Base-by-base conservation (phyloP, 2,113 vertebrate genomes). In the Colistium nudipinnis region DNA sequence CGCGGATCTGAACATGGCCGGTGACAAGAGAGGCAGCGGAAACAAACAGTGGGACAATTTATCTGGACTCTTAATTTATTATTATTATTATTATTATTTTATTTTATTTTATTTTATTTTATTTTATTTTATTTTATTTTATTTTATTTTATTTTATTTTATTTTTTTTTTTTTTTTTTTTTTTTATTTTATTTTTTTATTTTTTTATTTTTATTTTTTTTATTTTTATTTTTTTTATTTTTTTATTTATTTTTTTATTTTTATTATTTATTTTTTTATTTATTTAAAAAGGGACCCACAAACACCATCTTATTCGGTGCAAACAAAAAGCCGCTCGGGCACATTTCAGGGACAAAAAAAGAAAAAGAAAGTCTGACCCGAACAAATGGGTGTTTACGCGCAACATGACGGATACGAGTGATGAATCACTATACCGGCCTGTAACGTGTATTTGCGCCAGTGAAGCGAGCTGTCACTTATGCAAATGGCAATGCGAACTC, bases 1-100 rank as follows among this genome's bases (percentile, higher is more conserved):
- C 71, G 5, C 97, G 95, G 76, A 99, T 96, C 97, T 94, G 63
- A 30, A 68, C 9, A 78, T 57, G 8, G 22, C 24, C 71, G 60
- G 17, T 1, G 35, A 51, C 3, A 54, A n/a, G 39, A 11, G 8
- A 68, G 16, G 6, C 44, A 75, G 69, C 41, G 69, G 49, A 76
- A n/a, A 28, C 59, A 61, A 60, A 53, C n/a, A 63, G 27, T 20
- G 4, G 31, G 4, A 22, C 19, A 27, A 13, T 33, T 63, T 5
- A 39, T 27, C 30, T 43, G 4, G 7, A 20, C 53, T 1, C 4
- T 28, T 56, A n/a, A n/a, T n/a, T n/a, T n/a, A n/a, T n/a, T n/a
- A n/a, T n/a, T n/a, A n/a, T n/a, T n/a, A n/a, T n/a, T n/a, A n/a
- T n/a, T n/a, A n/a, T n/a, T n/a, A n/a, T n/a, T n/a, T n/a, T n/a